Conservation (phyloP, 2,797 vertebrate species). For the Mormyrops attenuatus region DNA sequence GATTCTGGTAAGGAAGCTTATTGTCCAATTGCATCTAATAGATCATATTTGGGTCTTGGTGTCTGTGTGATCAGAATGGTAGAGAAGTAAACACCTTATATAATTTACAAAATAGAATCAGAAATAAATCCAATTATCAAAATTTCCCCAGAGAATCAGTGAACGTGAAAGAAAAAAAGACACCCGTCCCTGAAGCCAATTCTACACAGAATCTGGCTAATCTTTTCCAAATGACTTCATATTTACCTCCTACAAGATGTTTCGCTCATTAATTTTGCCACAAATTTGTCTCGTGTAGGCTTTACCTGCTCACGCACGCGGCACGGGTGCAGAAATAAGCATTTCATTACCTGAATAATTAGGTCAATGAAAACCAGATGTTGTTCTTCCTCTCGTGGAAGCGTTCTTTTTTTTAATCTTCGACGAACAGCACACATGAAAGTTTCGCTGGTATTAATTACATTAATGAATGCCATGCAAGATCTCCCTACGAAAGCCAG, state of each 20-base stretch:
- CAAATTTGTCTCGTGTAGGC: slow-evolving; percentile 68
- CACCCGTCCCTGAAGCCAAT: neutral
- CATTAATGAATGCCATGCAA: slow-evolving; percentile 36
- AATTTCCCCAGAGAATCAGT: slow-evolving; percentile 10
- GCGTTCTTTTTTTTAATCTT: slow-evolving; percentile 62
- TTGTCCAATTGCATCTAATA: neutral
- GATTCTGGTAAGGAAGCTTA: neutral
- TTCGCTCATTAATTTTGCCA: slow-evolving; percentile 81
- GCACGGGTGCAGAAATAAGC: slow-evolving; percentile 83
- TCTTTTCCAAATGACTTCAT: slow-evolving; percentile 17
- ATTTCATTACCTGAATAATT: slow-evolving; percentile 92
- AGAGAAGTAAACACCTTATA: neutral
- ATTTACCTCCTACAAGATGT: slow-evolving; percentile 57
- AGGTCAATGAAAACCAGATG: slow-evolving; percentile 85
- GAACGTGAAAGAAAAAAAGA: neutral
- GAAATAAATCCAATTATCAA: slow-evolving; percentile 5
- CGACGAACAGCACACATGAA: slow-evolving; percentile 52
- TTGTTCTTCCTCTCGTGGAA: slow-evolving; percentile 62
- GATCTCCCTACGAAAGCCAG: slow-evolving; percentile 26
- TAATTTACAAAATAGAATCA: neutral
- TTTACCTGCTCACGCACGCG: slow-evolving; percentile 74
- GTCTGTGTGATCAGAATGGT: neutral
- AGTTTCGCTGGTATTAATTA: slow-evolving; percentile 48
- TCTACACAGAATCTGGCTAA: slow-evolving; percentile 3
- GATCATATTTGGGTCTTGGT: neutral